Conservation (phyloP, 2,113 vertebrate genomes). For the Mobula birostris region DNA sequence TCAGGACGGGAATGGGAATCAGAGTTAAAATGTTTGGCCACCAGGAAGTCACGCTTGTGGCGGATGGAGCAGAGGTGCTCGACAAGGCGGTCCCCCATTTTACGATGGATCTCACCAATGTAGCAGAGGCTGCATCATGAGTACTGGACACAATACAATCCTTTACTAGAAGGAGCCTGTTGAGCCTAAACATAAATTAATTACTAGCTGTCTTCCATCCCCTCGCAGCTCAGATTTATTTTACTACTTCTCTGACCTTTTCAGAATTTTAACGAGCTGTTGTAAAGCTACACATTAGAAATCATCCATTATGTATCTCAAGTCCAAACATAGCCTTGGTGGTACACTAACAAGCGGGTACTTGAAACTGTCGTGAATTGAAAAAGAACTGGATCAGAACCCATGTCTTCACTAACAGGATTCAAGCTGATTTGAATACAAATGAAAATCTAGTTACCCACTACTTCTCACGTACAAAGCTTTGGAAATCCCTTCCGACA, state of each 20-base stretch:
- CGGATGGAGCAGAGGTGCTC: no score
- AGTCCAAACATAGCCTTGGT: slow-evolving; percentile 4
- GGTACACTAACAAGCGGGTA: neutral
- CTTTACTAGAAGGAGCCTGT: neutral
- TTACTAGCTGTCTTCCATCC: neutral
- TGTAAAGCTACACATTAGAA: slow-evolving; percentile 25
- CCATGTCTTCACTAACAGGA: slow-evolving; percentile 23
- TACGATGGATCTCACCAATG: no score
- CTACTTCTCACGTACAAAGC: neutral
- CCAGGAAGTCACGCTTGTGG: no score
- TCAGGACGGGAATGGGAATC: no score
- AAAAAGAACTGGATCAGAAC: neutral
- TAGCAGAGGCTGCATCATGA: no score
- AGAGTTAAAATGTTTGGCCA: no score
- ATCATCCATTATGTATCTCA: slow-evolving; percentile 17
- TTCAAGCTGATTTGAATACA: neutral
- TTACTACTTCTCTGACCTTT: slow-evolving; percentile 12
- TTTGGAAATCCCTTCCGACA: neutral
- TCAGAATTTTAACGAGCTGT: slow-evolving; percentile 28
- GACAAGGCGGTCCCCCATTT: no score
- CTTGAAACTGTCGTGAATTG: neutral
- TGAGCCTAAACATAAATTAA: neutral
- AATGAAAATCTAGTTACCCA: slow-evolving; percentile 23
- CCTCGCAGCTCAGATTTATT: neutral
- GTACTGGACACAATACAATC: no score